Evolutionary conservation across 2,888 invertebrate species (phyloP), one percentile per base, ranked within the genome.

Genomic region (Lymantria monacha): DNA sequence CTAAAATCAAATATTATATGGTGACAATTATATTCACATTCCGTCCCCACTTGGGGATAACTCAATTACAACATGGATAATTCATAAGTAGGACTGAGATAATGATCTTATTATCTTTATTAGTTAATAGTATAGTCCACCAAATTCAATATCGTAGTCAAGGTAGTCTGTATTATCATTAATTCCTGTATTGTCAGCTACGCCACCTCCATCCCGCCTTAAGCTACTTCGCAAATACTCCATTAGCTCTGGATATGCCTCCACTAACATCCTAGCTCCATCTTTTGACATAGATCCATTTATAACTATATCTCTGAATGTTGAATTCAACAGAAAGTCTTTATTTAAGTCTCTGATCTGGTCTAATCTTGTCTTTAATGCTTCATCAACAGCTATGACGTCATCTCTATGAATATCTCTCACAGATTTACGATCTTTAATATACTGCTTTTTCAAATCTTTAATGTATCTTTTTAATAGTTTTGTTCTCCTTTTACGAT

Each of bases 111-210:
- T 13, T 42, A 42, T 11, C 9, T 48, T 44, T 44, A 44, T 43
- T 44, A 9, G 12, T 49, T 13, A 41, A 8, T 13, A 37, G 30
- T 31, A 37, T 30, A 46, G 31, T 14, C 15, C 9, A 14, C 46
- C 45, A 14, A 42, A 50, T 42, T 50, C 50, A 13, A 50, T 15
- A 9, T 50, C 50, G 40, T 46, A 50, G 10, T 42, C 30, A 12
- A 46, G 11, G n/a, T 46, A 38, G 42, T 46, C 42, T 15, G 30
- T 22, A n/a, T 9, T 14, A 30, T 43, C 12, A 30, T 9, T 9
- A 9, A 7, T 15, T 14, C 14, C n/a, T 40, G 2, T 7, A 40
- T 8, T 8, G 15, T 42, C 14, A 15, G 14, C 42, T 7, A 15
- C 9, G 3, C 30, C 13, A 33, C 44, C 42, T 9, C 22, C 22